Conservation (phyloP, 2,888 invertebrate genomes). For the Rotaria magnacalcarata region DNA sequence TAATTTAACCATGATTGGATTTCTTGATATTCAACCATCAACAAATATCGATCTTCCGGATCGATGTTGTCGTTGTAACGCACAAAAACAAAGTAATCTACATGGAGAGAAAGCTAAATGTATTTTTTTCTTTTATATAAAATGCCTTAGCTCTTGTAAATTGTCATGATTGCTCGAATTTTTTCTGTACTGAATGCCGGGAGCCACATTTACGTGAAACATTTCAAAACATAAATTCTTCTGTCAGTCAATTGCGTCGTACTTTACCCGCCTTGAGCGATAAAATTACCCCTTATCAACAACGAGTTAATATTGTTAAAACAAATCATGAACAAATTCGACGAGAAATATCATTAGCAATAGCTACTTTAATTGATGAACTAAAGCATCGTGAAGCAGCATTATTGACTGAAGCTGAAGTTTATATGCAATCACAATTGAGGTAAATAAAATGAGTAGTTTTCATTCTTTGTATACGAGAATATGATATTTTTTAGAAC, state of each 20-base stretch:
- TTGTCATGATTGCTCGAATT: conserved; percentile 93
- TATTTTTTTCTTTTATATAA: conserved; percentile 50
- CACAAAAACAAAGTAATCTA: conserved; percentile 1
- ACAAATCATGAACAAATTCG: conserved; percentile 81
- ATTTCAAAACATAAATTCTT: conserved; percentile 79
- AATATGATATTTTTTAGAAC: conserved; percentile 52
- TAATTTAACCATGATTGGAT: conserved; percentile 87
- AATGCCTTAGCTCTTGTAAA: conserved; percentile 53
- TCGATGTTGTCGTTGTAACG: conserved; percentile 33
- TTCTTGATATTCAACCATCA: conserved; percentile 80
- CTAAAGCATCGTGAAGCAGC: conserved; percentile 65
- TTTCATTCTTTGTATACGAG: background rate
- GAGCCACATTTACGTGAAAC: conserved; percentile 87
- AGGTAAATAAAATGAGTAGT: conserved; percentile 56
- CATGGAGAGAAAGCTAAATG: conserved; percentile 55
- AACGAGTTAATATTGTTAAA: conserved; percentile 61
- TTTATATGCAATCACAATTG: conserved; percentile 80
- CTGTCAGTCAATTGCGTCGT: conserved; percentile 68
- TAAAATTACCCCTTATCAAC: background rate
- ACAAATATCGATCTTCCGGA: background rate
- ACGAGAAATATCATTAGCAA: conserved; percentile 73
- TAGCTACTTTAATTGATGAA: conserved; percentile 55
- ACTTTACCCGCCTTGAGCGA: conserved; percentile 67
- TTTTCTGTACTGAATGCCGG: conserved; percentile 91
- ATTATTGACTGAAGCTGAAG: conserved; percentile 67